Evolutionary conservation across 1,140 invertebrate species (phyloP).

Genomic region (Drosophila yakuba): DNA sequence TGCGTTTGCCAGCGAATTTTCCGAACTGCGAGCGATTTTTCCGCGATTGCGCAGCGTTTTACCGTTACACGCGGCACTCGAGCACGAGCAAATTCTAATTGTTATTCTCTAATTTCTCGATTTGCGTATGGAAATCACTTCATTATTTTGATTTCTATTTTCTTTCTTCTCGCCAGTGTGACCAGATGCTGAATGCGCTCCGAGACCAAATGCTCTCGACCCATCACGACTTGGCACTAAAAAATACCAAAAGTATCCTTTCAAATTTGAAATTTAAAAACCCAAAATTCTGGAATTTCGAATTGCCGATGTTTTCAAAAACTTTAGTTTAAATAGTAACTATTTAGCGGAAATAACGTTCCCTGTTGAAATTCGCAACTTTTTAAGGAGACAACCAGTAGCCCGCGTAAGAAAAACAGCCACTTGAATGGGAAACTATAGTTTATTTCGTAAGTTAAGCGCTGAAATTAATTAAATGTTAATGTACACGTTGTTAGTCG

Average conservation of each 20-base stretch:
- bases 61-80: slow-evolving; percentile 42
- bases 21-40: slow-evolving; percentile 18
- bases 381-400: no score
- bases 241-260: not conserved
- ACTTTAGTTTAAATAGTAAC: no score
- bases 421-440: slow-evolving; percentile 49
- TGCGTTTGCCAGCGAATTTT: slow-evolving; percentile 19
- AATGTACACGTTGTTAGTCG: slow-evolving; percentile 35
- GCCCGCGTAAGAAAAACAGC: not conserved
- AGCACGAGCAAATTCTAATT: slow-evolving; percentile 37
- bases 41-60: slow-evolving; percentile 32
- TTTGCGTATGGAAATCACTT: slow-evolving; percentile 49
- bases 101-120: slow-evolving; percentile 6
- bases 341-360: no score
- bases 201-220: not conserved
- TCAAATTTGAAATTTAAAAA: not conserved
- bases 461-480: slow-evolving; percentile 61
- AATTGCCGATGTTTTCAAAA: no score
- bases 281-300: not conserved
- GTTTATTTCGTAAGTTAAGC: slow-evolving; percentile 63
- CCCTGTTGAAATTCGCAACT: no score
- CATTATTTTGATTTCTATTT: slow-evolving; percentile 77
- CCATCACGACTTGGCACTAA: not conserved
- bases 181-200: not conserved
- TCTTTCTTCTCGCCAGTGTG: slow-evolving; percentile 28